Evolutionary conservation across 2,888 invertebrate genomes (phyloP).

Genomic region (Hirtodrosophila trivittata): DNA sequence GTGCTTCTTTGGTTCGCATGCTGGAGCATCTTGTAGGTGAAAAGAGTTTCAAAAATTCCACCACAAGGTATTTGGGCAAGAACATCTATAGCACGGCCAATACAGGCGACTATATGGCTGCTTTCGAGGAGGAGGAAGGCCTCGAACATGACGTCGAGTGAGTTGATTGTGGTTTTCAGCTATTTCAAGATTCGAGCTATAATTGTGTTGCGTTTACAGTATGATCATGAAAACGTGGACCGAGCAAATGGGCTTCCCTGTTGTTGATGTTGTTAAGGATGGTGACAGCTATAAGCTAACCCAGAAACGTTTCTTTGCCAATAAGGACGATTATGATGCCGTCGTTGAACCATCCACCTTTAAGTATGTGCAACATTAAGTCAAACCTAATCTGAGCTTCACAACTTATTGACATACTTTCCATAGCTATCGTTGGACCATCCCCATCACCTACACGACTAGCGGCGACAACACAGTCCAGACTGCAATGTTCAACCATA

Average conservation of each 20-base stretch:
- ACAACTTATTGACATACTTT: neutral
- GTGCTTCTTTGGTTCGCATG: slow-evolving; percentile 95
- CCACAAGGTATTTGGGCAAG: slow-evolving; percentile 89
- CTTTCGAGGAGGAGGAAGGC: slow-evolving; percentile 85
- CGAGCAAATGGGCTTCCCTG: slow-evolving; percentile 93
- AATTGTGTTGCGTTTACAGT: slow-evolving; percentile 72
- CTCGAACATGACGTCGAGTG: slow-evolving; percentile 84
- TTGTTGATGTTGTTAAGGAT: slow-evolving; percentile 86
- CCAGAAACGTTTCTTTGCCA: slow-evolving; percentile 90
- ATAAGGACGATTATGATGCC: slow-evolving; percentile 86
- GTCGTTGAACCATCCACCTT: slow-evolving; percentile 85
- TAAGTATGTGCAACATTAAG: slow-evolving; percentile 84
- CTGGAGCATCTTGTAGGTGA: slow-evolving; percentile 90
- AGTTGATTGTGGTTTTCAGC: slow-evolving; percentile 29
- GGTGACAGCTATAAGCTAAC: slow-evolving; percentile 86
- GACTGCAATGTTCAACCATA: slow-evolving; percentile 81
- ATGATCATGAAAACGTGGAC: slow-evolving; percentile 95
- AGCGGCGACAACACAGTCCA: slow-evolving; percentile 83
- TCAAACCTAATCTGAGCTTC: too few relatives aligned
- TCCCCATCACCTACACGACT: slow-evolving; percentile 91
- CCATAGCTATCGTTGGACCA: slow-evolving; percentile 92
- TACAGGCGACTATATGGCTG: slow-evolving; percentile 89
- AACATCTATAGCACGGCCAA: slow-evolving; percentile 90
- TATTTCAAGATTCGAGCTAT: neutral
- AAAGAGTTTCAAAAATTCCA: slow-evolving; percentile 89